These are phyloP conservation scores for Montipora sp. DNA, from an alignment of 64 coral and sea anemone species.

Conservation along the genomic window DNA sequence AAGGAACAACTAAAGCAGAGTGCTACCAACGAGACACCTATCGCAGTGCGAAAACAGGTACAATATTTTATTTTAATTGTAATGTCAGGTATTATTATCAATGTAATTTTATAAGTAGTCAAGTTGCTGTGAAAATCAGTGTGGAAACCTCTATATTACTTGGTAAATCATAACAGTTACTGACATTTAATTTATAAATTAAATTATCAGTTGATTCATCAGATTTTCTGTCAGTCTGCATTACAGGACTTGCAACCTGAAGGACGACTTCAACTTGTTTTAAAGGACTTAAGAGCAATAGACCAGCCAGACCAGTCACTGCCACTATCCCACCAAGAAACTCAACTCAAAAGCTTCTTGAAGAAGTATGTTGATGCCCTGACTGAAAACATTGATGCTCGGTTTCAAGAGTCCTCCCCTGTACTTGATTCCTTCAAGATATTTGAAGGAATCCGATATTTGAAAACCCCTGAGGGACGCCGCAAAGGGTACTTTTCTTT, in stretches of 20 bases:
- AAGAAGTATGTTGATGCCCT: slow-evolving; percentile 31
- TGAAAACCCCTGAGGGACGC: no score
- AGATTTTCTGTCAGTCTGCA: background rate
- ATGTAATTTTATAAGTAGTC: background rate
- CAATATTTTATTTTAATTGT: no score
- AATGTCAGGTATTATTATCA: no score
- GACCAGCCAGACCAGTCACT: slow-evolving; percentile 23
- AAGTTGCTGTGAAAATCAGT: slow-evolving; percentile 13
- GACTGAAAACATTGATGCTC: slow-evolving; percentile 24
- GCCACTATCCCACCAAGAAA: background rate
- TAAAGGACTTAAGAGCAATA: slow-evolving; percentile 5
- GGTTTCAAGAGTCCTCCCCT: slow-evolving; percentile 17
- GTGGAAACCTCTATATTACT: background rate
- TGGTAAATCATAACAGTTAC: no score
- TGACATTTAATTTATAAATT: no score
- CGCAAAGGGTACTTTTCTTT: background rate
- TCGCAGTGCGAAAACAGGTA: slow-evolving; percentile 23
- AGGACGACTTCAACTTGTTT: slow-evolving; percentile 30
- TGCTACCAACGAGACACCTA: slow-evolving; percentile 18
- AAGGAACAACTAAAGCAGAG: background rate
- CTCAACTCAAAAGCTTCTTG: slow-evolving; percentile 17
- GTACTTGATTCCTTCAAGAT: slow-evolving; percentile 60
- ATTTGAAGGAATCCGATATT: background rate
- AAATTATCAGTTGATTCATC: no score
- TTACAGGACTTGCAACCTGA: slow-evolving; percentile 38